Conservation (phyloP, 1,140 invertebrate species). For the Drosophila oshimai region DNA sequence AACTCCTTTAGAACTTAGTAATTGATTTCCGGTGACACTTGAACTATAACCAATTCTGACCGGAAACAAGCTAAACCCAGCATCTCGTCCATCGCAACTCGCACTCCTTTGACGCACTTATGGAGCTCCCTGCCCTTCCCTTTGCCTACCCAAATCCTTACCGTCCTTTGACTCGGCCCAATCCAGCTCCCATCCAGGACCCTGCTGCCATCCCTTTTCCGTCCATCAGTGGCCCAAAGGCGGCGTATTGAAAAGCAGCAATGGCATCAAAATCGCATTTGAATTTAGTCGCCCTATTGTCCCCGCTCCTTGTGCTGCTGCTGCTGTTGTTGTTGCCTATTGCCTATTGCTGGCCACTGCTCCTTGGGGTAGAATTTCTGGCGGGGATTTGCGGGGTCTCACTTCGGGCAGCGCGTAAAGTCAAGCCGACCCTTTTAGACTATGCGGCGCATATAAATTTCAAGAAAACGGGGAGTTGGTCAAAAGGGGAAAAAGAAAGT, state of each 20-base stretch:
- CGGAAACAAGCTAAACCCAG: neutral
- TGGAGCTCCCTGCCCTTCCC: slow-evolving; percentile 2
- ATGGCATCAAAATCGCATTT: slow-evolving; percentile 82
- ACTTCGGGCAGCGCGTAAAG: slow-evolving; percentile 59
- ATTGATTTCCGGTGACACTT: too few relatives aligned
- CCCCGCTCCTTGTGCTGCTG: slow-evolving; percentile 4
- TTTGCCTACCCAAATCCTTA: too few relatives aligned
- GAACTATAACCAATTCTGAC: too few relatives aligned
- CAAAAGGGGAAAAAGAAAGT: neutral
- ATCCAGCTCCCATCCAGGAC: slow-evolving; percentile 22
- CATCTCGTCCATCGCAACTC: slow-evolving; percentile 10
- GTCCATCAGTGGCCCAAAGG: slow-evolving; percentile 17
- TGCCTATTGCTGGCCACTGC: slow-evolving; percentile 30
- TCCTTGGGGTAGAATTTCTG: slow-evolving; percentile 37
- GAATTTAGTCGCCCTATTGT: slow-evolving; percentile 64
- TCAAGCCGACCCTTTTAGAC: slow-evolving; percentile 77
- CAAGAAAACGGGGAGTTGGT: slow-evolving; percentile 2
- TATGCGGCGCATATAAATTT: slow-evolving; percentile 79
- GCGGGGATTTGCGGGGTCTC: slow-evolving; percentile 8
- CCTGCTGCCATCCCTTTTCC: neutral
- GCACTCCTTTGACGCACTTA: slow-evolving; percentile 46
- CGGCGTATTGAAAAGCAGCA: slow-evolving; percentile 71
- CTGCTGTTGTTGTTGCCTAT: slow-evolving; percentile 6
- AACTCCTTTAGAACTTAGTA: too few relatives aligned
- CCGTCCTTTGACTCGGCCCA: neutral